A percentile compares a stretch with the other conserved stretches of the same genome.
Evolutionary conservation across 2,888 invertebrate genomes (phyloP).

Genomic region (Hirtodrosophila duncani): DNA sequence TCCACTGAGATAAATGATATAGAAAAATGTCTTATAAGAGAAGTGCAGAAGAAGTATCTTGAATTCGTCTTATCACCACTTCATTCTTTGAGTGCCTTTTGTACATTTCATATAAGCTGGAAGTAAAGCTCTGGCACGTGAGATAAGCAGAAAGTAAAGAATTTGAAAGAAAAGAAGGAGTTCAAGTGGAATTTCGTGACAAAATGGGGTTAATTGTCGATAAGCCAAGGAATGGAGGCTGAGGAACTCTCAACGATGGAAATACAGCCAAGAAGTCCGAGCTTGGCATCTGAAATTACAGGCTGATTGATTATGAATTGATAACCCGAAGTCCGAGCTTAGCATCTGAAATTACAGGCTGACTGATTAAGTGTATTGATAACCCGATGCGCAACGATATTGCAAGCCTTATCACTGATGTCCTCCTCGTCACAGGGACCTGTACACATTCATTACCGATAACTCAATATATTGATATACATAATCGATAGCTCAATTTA

Average conservation of each 20-base stretch:
- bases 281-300: constrained; percentile 6
- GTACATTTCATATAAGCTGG: constrained; percentile 7
- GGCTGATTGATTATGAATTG: background rate
- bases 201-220: constrained; percentile 4
- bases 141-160: constrained; percentile 7
- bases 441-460: too few relatives aligned
- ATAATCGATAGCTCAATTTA: too few relatives aligned
- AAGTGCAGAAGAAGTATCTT: constrained; percentile 2
- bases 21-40: background rate
- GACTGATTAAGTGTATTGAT: background rate
- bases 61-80: constrained; percentile 13
- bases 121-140: constrained; percentile 10
- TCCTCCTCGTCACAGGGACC: too few relatives aligned
- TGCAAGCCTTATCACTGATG: constrained; percentile 6
- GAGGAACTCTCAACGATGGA: constrained; percentile 3
- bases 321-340: constrained; percentile 6
- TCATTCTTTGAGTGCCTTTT: constrained; percentile 12
- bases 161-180: constrained; percentile 9
- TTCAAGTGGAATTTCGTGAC: constrained; percentile 6
- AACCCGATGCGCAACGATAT: constrained; percentile 7
- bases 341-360: constrained; percentile 11
- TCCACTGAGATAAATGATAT: constrained; percentile 5
- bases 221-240: constrained; percentile 4
- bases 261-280: constrained; percentile 7
- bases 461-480: too few relatives aligned